Evolutionary conservation across 2,113 vertebrate species (phyloP), one percentile per base, ranked within the genome.

Genomic region (Gulo gulo): DNA sequence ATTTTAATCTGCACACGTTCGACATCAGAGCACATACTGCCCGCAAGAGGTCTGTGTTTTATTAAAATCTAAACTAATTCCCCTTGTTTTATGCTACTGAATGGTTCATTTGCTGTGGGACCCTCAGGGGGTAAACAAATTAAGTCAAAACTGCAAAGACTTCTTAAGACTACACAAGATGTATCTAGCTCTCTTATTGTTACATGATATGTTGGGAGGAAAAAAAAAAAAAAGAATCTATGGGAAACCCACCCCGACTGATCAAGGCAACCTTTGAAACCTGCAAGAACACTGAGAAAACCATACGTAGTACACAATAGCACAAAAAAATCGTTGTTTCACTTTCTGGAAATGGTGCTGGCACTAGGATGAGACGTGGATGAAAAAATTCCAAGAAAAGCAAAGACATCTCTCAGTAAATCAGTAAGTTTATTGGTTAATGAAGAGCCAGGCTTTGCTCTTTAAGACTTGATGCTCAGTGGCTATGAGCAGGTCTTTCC

Each of bases 31-130:
- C 94, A 83, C 61, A 98, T 95, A 97, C 89, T 97, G 93, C 96
- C 97, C 93, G 96, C 94, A 57, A 98, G 97, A 98, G 96, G 95
- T 97, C 93, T 97, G 97, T 95, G 96, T 98, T 98, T 98, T 96
- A 97, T 96, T 97, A 97, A 98, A 98, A 84, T 95, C 97, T 98
- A 97, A 98, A 98, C 95, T 98, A 98, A 98, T 98, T 98, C 96
- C 78, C 71, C 96, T 98, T 98, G 96, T 97, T 98, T 98, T 97
- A 91, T 97, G 95, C 97, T 98, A 90, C 97, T 76, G 71, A 98
- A 98, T 97, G 92, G 96, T 97, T 98, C 97, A 92, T 98, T 98
- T 98, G 94, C 86, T 94, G 97, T 98, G 97, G 98, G 96, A 98
- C 94, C 94, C 85, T 97, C 74, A 21, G 79, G 94, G 95, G 95